Evolutionary conservation across 1,140 invertebrate species (phyloP).

Genomic region (Adelges cooleyi): DNA sequence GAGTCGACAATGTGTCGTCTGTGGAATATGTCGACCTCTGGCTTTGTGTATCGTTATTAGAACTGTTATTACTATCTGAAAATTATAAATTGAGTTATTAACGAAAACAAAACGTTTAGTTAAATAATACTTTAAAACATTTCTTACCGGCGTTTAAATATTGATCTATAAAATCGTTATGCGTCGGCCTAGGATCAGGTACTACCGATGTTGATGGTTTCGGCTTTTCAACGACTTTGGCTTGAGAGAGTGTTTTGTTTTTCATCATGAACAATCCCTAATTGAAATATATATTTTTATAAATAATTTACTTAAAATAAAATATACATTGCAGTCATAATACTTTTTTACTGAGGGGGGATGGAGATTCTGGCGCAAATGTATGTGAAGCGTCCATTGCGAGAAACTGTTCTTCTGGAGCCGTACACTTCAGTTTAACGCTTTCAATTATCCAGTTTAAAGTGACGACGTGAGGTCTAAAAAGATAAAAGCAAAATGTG

Average conservation of each 20-base stretch:
- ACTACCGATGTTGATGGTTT: not conserved
- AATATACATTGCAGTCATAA: too few relatives aligned
- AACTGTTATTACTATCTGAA: not conserved
- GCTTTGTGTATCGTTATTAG: not conserved
- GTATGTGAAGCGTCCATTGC: conserved; percentile 20
- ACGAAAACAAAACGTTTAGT: too few relatives aligned
- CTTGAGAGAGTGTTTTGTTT: conserved; percentile 7
- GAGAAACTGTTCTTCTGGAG: conserved; percentile 45
- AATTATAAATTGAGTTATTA: too few relatives aligned
- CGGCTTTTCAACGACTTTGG: not conserved
- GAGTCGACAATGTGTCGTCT: conserved; percentile 13
- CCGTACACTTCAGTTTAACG: conserved; percentile 47
- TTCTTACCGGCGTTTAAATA: conserved; percentile 16
- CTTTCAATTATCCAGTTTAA: conserved; percentile 63
- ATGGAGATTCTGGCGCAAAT: conserved; percentile 39
- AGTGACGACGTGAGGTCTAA: conserved; percentile 52
- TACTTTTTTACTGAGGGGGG: conserved; percentile 51
- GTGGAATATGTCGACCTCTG: conserved; percentile 7
- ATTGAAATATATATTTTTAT: too few relatives aligned
- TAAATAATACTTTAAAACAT: too few relatives aligned
- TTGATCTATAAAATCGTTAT: conserved; percentile 8
- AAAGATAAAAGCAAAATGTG: too few relatives aligned
- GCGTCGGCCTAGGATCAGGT: not conserved
- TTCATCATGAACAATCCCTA: conserved; percentile 24
- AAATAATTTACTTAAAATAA: not conserved